A percentile compares a stretch with the other conserved stretches of the same genome.
Conservation (phyloP, 2,797 vertebrate genomes). For the Garrulus glandarius region DNA sequence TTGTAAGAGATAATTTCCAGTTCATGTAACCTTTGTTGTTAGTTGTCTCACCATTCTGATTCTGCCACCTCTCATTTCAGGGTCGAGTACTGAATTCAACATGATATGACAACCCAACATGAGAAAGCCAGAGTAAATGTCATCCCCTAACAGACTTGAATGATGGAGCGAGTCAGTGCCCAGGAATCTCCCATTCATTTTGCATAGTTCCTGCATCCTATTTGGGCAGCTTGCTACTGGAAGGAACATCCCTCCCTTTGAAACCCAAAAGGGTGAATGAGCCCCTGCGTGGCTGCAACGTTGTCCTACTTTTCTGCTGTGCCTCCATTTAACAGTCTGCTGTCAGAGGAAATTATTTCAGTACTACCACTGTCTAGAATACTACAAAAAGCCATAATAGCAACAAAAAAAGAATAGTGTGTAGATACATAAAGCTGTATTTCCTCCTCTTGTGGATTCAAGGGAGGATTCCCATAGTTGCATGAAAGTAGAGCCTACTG, state of each 20-base stretch:
- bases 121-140: conserved; percentile 11
- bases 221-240: conserved; percentile 74
- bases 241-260: conserved; percentile 65
- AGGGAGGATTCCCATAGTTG: neutral
- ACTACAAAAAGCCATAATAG: conserved; percentile 73
- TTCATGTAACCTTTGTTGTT: neutral
- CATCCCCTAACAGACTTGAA: conserved; percentile 39
- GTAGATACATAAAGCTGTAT: neutral
- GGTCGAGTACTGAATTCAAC: conserved; percentile 73
- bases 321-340: conserved; percentile 82
- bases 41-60: neutral
- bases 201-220: conserved; percentile 71
- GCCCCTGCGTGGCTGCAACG: conserved; percentile 78
- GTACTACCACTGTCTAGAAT: conserved; percentile 81
- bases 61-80: conserved; percentile 30
- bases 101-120: conserved; percentile 65
- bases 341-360: conserved; percentile 86
- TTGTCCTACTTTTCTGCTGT: conserved; percentile 78
- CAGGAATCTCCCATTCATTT: conserved; percentile 77
- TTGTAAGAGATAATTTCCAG: neutral
- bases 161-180: conserved; percentile 68
- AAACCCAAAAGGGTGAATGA: conserved; percentile 72
- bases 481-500: neutral
- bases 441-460: neutral
- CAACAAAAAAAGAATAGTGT: conserved; percentile 7